These are phyloP conservation scores for Anser brachyrhynchus DNA, from an alignment of 2,113 vertebrate species.

Conservation along the genomic window DNA sequence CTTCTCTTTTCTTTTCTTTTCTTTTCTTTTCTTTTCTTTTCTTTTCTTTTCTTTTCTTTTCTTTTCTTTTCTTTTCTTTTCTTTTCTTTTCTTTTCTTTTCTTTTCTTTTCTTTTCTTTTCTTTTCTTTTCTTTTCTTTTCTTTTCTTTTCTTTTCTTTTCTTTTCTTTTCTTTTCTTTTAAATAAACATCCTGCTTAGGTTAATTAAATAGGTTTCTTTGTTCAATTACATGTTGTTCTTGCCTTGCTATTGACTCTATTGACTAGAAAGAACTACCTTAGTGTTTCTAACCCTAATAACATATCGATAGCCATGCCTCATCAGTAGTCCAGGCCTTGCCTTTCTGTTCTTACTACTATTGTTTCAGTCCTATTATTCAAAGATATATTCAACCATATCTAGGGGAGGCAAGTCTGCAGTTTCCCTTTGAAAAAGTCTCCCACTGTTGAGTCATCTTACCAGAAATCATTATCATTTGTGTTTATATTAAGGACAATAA, in stretches of 20 bases:
- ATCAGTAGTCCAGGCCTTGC: background rate
- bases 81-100: no score
- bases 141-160: no score
- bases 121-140: no score
- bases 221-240: background rate
- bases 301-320: background rate
- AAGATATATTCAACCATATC: background rate
- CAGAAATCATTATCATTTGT: background rate
- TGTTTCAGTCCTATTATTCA: background rate
- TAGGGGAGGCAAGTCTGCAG: background rate
- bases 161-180: no score
- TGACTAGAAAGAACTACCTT: background rate
- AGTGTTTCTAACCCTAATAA: background rate
- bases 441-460: background rate
- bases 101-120: no score
- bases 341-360: background rate
- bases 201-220: background rate
- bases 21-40: no score
- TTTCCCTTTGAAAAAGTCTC: background rate
- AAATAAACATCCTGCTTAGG: background rate
- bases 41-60: no score
- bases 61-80: no score
- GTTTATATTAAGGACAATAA: background rate
- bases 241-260: background rate
- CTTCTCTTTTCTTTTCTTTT: no score